These are phyloP conservation scores for Tupaia chinensis DNA, from an alignment of 2,113 vertebrate species.

Conservation along the genomic window DNA sequence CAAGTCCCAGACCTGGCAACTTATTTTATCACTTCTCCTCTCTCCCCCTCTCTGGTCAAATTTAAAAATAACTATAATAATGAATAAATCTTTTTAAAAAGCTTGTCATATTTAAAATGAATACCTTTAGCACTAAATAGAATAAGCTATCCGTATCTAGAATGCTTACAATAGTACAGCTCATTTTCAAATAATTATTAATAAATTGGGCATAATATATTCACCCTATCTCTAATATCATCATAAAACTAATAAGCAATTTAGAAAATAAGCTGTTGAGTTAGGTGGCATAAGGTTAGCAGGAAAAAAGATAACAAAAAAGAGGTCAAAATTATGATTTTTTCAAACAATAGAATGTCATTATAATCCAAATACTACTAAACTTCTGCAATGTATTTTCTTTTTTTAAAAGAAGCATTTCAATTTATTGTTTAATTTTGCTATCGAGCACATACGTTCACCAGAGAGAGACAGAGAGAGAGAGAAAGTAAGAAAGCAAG, in stretches of 20 bases:
- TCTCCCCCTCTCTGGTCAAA: too few relatives aligned
- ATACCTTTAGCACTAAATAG: neutral
- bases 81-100: too few relatives aligned
- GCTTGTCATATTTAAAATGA: constrained; percentile 4
- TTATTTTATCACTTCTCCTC: too few relatives aligned
- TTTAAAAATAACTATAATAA: too few relatives aligned
- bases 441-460: too few relatives aligned
- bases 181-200: constrained; percentile 42
- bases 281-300: neutral
- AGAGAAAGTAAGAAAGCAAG: too few relatives aligned
- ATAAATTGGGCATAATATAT: neutral
- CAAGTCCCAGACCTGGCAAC: too few relatives aligned
- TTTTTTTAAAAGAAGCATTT: too few relatives aligned
- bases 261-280: constrained; percentile 27
- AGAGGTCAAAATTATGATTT: constrained; percentile 11
- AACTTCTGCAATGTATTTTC: neutral
- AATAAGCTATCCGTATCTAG: neutral
- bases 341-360: constrained; percentile 47
- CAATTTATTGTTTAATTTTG: too few relatives aligned
- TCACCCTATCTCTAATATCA: neutral
- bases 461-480: too few relatives aligned
- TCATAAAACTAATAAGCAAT: constrained; percentile 42
- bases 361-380: constrained; percentile 39
- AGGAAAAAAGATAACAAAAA: constrained; percentile 39
- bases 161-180: neutral